Evolutionary conservation across 2,797 vertebrate genomes (phyloP).

Genomic region (Kryptopterus vitreolus): DNA sequence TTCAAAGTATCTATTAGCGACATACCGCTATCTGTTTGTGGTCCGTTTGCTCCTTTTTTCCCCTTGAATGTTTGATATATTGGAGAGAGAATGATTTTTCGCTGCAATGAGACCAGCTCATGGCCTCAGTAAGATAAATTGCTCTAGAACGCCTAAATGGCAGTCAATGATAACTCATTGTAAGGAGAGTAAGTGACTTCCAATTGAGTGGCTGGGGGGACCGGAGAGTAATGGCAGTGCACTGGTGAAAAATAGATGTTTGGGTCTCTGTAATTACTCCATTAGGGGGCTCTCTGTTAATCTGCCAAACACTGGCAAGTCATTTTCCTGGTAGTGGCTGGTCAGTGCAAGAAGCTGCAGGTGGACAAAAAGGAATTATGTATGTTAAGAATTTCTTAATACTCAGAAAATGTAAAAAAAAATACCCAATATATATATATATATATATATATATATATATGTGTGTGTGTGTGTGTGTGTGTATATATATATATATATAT

Average conservation of each 20-base stretch:
- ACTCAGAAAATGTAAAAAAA: not conserved
- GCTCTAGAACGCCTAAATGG: conserved; percentile 88
- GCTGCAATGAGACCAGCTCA: conserved; percentile 85
- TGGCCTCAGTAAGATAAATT: conserved; percentile 96
- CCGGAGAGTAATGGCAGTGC: conserved; percentile 90
- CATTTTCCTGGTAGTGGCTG: conserved; percentile 71
- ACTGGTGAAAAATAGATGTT: conserved; percentile 89
- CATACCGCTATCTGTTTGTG: conserved; percentile 77
- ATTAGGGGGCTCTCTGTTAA: conserved; percentile 83
- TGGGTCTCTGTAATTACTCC: conserved; percentile 84
- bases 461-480: no score
- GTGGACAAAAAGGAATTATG: conserved; percentile 64
- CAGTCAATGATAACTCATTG: conserved; percentile 99
- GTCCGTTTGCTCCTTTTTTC: conserved; percentile 76
- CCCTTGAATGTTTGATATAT: conserved; percentile 89
- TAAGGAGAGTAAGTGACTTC: conserved; percentile 93
- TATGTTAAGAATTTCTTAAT: conserved; percentile 2
- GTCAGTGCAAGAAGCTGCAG: conserved; percentile 69
- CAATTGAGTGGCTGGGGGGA: conserved; percentile 90
- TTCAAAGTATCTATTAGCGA: conserved; percentile 77
- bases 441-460: no score
- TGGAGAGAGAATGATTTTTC: conserved; percentile 92
- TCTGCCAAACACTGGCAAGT: conserved; percentile 76
- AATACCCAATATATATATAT: no score
- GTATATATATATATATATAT: not conserved